phyloP scores from a whole-genome alignment of 64 coral and sea anemone species.

The Actinia tenebrosa region DNA sequence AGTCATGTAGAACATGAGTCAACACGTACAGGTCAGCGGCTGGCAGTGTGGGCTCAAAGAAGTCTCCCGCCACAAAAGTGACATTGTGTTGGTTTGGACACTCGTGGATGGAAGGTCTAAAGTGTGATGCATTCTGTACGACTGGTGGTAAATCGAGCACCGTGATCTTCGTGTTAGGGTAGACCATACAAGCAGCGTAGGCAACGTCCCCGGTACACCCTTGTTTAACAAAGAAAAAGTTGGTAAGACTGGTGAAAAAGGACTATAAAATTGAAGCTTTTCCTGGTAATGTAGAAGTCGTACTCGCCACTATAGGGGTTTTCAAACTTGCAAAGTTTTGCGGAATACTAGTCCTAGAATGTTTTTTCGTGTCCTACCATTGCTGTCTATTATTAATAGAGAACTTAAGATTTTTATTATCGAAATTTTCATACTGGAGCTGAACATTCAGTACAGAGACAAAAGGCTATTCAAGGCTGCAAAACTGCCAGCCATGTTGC shows the following conservation, averaged over 20 bases:
- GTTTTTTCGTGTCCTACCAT: too few relatives aligned
- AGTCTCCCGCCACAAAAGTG: conserved; percentile 46
- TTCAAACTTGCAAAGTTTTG: too few relatives aligned
- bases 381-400: too few relatives aligned
- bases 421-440: too few relatives aligned
- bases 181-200: conserved; percentile 56
- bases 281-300: too few relatives aligned
- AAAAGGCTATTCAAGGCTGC: too few relatives aligned
- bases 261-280: too few relatives aligned
- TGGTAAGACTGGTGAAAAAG: not conserved
- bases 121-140: conserved; percentile 30
- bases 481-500: too few relatives aligned
- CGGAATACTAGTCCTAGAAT: too few relatives aligned
- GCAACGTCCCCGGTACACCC: conserved; percentile 43
- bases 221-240: not conserved
- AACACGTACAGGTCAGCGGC: conserved; percentile 60
- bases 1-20: conserved; percentile 50
- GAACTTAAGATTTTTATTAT: too few relatives aligned
- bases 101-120: conserved; percentile 35
- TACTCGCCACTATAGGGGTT: too few relatives aligned
- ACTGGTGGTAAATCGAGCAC: conserved; percentile 60
- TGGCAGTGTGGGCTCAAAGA: conserved; percentile 54
- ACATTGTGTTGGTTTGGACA: conserved; percentile 71
- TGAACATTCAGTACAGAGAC: too few relatives aligned
- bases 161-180: conserved; percentile 75